Evolutionary conservation across 2,113 vertebrate genomes (phyloP), one percentile per base, ranked within the genome.

Genomic region (Podiceps cristatus): DNA sequence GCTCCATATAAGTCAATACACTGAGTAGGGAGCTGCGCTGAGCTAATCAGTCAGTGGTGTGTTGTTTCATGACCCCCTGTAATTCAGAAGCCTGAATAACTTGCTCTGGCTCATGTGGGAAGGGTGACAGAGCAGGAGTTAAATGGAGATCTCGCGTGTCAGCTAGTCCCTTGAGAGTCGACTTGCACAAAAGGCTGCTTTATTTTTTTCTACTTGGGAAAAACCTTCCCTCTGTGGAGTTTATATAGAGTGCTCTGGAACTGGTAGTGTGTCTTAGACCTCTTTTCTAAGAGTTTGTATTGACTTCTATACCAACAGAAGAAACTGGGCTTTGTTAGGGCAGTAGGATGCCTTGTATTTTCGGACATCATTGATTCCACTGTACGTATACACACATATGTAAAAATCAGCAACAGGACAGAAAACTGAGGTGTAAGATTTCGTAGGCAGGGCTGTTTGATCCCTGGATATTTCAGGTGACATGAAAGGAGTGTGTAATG

Each of bases 251-350:
- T 6, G 75, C 44, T 60, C 27, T 68, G 49, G 33, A 79, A 10
- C 3, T 62, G 18, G 5, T 5, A 2, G 25, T 10, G 7, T 42
- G 20, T 13, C 31, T 90, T 9, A 19, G 10, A n/a, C 6, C 5
- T 52, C 35, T 44, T 49, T 63, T 7, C 14, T 44, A 44, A 52
- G 69, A 29, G 23, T 29, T 81, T 35, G 19, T 79, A 0, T 27
- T 66, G 27, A 37, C 12, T n/a, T n/a, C 19, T 0, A 2, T n/a
- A 29, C 33, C 55, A n/a, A 3, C 1, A 3, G 7, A 27, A 53
- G 47, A 16, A 14, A 59, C 4, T 2, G 5, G 19, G 10, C 28
- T 63, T 28, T 53, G 33, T 49, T 59, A 62, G 58, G 58, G 18
- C 28, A 72, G 29, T 0, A 4, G 37, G 28, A 13, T 83, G 52